Evolutionary conservation across 2,888 invertebrate genomes (phyloP), one percentile per base, ranked within the genome.

Genomic region (Thecocarcelia acutangulata): DNA sequence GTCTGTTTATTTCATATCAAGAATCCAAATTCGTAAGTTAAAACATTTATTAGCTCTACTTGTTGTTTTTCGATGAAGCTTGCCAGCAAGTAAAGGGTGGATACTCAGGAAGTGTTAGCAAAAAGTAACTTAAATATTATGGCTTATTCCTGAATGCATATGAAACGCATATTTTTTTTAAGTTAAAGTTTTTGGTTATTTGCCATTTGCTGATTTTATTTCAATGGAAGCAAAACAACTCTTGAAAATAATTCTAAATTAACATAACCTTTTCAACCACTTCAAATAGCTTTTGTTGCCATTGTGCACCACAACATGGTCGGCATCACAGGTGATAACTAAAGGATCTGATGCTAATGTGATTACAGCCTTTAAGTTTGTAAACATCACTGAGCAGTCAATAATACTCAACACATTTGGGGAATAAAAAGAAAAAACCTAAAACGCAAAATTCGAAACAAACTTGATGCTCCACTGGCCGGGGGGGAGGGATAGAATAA

Each of bases 321-420:
- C 88, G 88, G 88, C 88, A 88, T 87, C 86, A 86, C 86, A 87
- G 87, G 87, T 87, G 87, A 88, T 88, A 88, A 88, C 88, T 87
- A 88, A 88, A 88, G 87, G 87, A 87, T 87, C 88, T 89, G 90
- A 87, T 87, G 86, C 88, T 90, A 90, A 90, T 91, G 89, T 90
- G 90, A 90, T 90, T 90, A 90, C 90, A 90, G 90, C 89, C 90
- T 90, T 90, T 90, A 89, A 88, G 90, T 90, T 90, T 90, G 90
- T 90, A 90, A 90, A 90, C 88, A 88, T 87, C 85, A 85, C 84
- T 84, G 86, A 85, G 78, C 66, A 81, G 70, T 82, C 84, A 80
- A 75, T 79, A 83, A 78, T 52, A 66, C 52, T 77, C 54, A 28
- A 58, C 33, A 77, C 63, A 52, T 56, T 48, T 15, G 40, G 24